These are phyloP conservation scores for Ectemnius lituratus DNA, from an alignment of 2,888 invertebrate species.

Conservation along the genomic window DNA sequence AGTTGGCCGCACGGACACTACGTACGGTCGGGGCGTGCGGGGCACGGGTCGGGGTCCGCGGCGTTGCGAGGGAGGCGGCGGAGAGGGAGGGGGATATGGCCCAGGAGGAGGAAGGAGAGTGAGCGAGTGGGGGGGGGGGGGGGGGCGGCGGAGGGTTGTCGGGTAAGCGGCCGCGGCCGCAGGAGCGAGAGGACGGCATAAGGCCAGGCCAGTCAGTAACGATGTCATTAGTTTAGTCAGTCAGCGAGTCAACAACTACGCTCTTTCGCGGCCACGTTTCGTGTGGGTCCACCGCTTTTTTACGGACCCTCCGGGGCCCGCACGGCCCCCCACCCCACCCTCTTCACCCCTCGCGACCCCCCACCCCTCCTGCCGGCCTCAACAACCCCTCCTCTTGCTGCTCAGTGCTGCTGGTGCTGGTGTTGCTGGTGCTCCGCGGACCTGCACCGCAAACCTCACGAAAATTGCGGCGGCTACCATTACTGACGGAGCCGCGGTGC, in stretches of 20 bases:
- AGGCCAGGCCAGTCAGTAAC: conserved; percentile 74
- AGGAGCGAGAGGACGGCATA: conserved; percentile 59
- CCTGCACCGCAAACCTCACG: conserved; percentile 11
- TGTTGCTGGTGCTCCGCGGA: neutral
- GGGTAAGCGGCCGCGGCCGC: neutral
- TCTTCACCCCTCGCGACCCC: neutral
- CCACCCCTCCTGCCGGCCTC: neutral
- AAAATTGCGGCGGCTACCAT: conserved; percentile 38
- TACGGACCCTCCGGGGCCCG: conserved; percentile 30
- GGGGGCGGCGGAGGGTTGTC: conserved; percentile 19
- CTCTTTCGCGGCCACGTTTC: conserved; percentile 64
- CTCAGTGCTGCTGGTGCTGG: neutral
- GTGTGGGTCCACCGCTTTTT: conserved; percentile 52
- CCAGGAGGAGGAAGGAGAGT: no score
- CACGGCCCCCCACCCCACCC: neutral
- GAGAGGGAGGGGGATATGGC: no score
- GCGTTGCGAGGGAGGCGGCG: no score
- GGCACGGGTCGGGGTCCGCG: neutral
- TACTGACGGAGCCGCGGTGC: conserved; percentile 9
- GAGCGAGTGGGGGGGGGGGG: neutral
- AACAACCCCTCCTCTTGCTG: no score
- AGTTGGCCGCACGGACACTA: no score
- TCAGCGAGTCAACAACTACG: conserved; percentile 75
- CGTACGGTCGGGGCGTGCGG: conserved; percentile 5
- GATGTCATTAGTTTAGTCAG: conserved; percentile 77